Conservation (phyloP, 2,888 invertebrate genomes). For the Drosophila mercatorum region DNA sequence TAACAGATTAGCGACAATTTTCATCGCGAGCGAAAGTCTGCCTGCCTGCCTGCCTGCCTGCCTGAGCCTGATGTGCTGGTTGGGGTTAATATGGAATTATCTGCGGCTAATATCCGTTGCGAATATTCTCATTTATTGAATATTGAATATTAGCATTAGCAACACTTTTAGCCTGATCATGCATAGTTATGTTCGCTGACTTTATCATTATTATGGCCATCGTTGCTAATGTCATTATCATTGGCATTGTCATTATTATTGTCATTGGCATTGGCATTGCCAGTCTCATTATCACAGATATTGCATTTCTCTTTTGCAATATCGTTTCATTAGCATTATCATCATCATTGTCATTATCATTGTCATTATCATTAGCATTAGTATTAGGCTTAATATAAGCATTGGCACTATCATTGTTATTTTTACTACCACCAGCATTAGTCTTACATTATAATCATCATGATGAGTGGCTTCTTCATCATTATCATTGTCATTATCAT, state of each 20-base stretch:
- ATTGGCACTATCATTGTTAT: not conserved
- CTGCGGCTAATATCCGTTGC: slow-evolving; percentile 24
- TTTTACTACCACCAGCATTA: not conserved
- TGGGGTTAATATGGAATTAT: slow-evolving; percentile 51
- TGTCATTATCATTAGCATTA: not conserved
- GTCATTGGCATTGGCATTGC: not conserved
- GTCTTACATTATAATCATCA: no score
- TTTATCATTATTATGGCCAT: not conserved
- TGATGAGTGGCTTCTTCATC: no score
- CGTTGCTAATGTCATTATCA: not conserved
- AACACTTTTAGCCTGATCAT: not conserved
- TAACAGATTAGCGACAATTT: slow-evolving; percentile 37
- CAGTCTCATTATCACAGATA: not conserved
- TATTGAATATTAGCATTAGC: not conserved
- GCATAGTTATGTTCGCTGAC: not conserved
- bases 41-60: not conserved
- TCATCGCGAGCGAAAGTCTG: slow-evolving; percentile 53
- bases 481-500: no score
- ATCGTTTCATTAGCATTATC: not conserved
- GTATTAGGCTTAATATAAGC: not conserved
- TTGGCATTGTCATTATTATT: not conserved
- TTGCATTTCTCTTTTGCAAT: no score
- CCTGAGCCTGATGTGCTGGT: no score
- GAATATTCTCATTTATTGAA: slow-evolving; percentile 13
- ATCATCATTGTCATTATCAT: not conserved